These are phyloP conservation scores for Rotaria magnacalcarata DNA, from an alignment of 2,888 invertebrate genomes.

Conservation along the genomic window DNA sequence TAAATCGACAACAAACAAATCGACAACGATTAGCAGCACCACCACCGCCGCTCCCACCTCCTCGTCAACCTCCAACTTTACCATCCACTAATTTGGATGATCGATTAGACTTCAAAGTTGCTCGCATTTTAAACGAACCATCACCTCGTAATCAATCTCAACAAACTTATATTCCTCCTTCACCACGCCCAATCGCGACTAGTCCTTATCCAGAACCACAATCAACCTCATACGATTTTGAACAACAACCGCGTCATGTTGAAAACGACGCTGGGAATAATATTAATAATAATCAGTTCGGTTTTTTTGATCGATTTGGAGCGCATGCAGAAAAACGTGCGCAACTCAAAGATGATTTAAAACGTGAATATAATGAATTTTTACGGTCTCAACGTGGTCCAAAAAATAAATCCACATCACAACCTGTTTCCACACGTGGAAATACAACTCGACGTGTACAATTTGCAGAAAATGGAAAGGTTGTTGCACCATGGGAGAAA, in stretches of 20 bases:
- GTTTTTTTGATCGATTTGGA: not conserved
- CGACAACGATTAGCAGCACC: not conserved
- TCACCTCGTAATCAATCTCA: not conserved
- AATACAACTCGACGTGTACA: not conserved
- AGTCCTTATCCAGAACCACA: not conserved
- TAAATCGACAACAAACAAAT: not conserved
- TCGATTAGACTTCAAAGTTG: not conserved
- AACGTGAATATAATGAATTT: not conserved
- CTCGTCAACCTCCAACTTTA: not conserved
- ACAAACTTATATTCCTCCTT: not conserved
- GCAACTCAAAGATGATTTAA: not conserved
- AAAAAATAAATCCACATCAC: not conserved
- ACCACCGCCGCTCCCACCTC: not conserved
- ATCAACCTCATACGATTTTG: not conserved
- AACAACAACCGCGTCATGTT: not conserved
- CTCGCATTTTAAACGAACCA: not conserved
- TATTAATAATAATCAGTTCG: not conserved
- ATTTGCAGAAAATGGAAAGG: not conserved
- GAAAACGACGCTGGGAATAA: not conserved
- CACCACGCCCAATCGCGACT: not conserved
- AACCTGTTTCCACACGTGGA: not conserved
- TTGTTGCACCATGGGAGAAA: too few species aligned
- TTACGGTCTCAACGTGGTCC: not conserved
- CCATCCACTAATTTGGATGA: not conserved
- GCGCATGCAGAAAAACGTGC: not conserved